Evolutionary conservation across 2,797 vertebrate genomes (phyloP).

Genomic region (Carduelis carduelis): DNA sequence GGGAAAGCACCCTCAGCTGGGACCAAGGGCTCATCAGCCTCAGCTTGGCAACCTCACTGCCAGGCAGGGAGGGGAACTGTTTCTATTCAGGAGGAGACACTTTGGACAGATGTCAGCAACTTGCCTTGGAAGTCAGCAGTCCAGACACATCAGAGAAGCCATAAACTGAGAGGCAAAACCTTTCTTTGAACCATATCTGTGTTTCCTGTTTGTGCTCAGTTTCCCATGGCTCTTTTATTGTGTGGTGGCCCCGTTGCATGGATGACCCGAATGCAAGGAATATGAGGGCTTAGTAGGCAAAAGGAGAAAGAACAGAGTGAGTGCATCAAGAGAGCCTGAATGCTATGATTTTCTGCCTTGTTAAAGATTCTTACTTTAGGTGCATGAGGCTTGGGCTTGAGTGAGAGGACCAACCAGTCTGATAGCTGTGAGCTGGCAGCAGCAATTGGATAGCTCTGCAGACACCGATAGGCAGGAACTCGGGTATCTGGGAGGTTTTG

Average conservation of each 20-base stretch:
- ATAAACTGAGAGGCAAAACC: neutral
- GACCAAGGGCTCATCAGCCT: neutral
- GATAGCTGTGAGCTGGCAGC: constrained; percentile 20
- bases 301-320: neutral
- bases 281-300: neutral
- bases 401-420: constrained; percentile 20
- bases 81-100: neutral
- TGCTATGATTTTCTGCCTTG: neutral
- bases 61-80: neutral
- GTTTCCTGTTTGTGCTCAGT: neutral
- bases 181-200: neutral
- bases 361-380: constrained; percentile 2
- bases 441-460: neutral
- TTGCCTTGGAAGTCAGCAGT: neutral
- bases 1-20: neutral
- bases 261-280: neutral
- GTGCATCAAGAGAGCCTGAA: neutral
- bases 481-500: neutral
- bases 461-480: neutral
- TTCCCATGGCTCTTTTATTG: neutral
- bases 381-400: neutral
- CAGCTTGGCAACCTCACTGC: neutral
- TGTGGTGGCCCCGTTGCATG: neutral
- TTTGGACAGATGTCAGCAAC: neutral
- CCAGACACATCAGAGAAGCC: neutral